Conservation (phyloP, 2,888 invertebrate genomes). For the Itoplectis maculator region DNA sequence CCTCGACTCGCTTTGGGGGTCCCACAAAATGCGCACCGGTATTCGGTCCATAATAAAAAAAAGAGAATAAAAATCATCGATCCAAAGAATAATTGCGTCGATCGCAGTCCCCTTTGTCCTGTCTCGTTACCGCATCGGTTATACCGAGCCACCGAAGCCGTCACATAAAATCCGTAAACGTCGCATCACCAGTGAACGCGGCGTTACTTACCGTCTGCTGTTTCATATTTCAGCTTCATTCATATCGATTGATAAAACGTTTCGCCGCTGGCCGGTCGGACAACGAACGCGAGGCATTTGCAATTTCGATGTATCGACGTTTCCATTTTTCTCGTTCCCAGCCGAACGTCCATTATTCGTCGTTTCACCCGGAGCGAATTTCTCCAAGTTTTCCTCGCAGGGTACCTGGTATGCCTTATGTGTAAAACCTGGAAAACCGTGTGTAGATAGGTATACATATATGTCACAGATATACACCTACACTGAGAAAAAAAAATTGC, state of each 20-base stretch:
- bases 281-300: slow-evolving; percentile 13
- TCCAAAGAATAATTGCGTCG: slow-evolving; percentile 22
- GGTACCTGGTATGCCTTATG: too few species aligned
- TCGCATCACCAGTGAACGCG: background rate
- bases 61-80: too few species aligned
- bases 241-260: background rate
- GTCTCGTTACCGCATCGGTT: background rate
- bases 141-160: background rate
- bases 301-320: slow-evolving; percentile 54
- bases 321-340: slow-evolving; percentile 19
- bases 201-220: background rate
- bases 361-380: slow-evolving; percentile 20
- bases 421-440: too few species aligned
- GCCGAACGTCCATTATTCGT: background rate
- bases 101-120: background rate
- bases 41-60: too few species aligned
- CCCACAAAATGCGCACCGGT: too few species aligned
- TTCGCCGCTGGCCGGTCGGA: background rate
- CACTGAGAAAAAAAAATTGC: too few species aligned
- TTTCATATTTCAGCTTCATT: background rate
- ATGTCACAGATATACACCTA: too few species aligned
- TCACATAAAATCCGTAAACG: background rate
- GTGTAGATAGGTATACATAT: too few species aligned
- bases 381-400: background rate
- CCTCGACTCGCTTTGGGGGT: too few species aligned